Evolutionary conservation across 2,113 vertebrate species (phyloP).

Genomic region (Anoura caudifer): DNA sequence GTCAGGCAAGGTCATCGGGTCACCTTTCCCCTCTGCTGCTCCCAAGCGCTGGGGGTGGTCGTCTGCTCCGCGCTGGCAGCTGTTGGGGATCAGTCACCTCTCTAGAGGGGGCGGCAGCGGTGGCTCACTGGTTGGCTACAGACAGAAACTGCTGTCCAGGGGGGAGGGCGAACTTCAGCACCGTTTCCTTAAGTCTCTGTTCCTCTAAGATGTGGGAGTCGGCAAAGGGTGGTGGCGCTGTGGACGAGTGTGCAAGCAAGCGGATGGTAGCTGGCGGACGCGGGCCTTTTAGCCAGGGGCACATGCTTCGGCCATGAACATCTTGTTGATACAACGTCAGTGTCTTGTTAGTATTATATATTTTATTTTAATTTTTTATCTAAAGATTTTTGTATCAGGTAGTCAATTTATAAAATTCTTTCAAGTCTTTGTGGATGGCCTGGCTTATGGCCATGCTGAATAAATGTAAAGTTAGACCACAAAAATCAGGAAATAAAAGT

Average conservation of each 20-base stretch:
- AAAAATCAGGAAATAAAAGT: background rate
- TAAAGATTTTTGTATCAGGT: background rate
- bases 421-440: background rate
- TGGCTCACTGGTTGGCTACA: background rate
- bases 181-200: background rate
- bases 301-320: background rate
- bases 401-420: background rate
- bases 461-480: background rate
- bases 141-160: background rate
- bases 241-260: background rate
- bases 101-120: background rate
- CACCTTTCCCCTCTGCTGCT: background rate
- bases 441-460: background rate
- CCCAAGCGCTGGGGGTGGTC: background rate
- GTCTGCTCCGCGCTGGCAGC: background rate
- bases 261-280: background rate
- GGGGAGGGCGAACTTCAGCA: background rate
- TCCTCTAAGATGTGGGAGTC: background rate
- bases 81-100: background rate
- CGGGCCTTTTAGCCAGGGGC: background rate
- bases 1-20: background rate
- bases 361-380: background rate
- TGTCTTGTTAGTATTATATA: background rate
- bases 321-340: background rate
- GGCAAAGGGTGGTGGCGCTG: background rate